phyloP scores from a whole-genome alignment of 2,797 vertebrate species.

The Pipistrellus pipistrellus region DNA sequence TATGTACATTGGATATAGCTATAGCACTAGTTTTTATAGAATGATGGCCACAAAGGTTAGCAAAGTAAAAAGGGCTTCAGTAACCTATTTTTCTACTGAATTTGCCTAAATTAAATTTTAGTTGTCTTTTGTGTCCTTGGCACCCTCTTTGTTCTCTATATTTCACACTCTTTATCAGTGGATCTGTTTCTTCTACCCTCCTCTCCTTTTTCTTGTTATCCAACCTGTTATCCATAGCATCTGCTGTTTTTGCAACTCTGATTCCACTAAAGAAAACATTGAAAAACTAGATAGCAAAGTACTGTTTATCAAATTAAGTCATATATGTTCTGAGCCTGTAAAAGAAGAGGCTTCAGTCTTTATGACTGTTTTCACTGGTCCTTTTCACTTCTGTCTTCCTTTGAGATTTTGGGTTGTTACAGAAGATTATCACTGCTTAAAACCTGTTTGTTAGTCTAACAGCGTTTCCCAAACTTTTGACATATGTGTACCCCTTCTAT shows the following conservation, averaged over 20 bases:
- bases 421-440: not conserved
- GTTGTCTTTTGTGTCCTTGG: not conserved
- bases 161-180: not conserved
- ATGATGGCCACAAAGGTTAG: not conserved
- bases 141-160: not conserved
- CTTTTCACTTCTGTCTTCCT: not conserved
- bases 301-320: not conserved
- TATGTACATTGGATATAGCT: not conserved
- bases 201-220: not conserved
- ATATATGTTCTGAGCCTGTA: not conserved
- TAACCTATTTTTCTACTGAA: not conserved
- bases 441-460: not conserved
- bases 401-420: not conserved
- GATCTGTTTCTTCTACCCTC: not conserved
- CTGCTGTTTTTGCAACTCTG: not conserved
- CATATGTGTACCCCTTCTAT: no score
- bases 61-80: not conserved
- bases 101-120: not conserved
- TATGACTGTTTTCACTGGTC: not conserved
- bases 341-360: not conserved
- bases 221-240: not conserved
- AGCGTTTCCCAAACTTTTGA: no score
- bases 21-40: slow-evolving; percentile 1
- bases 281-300: not conserved
- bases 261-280: not conserved